Evolutionary conservation across 2,888 invertebrate species (phyloP), one percentile per base, ranked within the genome.

Genomic region (Lithophane socia): DNA sequence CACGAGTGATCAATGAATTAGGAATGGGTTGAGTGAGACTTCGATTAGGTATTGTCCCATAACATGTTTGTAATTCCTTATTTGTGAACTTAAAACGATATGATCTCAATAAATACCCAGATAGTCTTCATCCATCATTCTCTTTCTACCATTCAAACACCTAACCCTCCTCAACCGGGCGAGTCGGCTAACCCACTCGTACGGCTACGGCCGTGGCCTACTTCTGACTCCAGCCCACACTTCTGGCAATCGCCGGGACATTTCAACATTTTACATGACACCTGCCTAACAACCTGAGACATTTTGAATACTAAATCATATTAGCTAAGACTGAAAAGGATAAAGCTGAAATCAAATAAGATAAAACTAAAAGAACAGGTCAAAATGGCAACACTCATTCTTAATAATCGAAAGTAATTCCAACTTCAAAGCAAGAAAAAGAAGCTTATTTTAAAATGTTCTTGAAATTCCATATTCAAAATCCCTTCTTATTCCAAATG

Each of bases 161-260:
- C 54, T 63, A 63, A 56, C 82, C 84, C 78, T 84, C 66, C 61
- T 10, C 13, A 24, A 75, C 76, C 78, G 79, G 71, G 49, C 68
- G 61, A 68, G 65, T 61, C 70, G 60, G 72, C 60, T 77, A 52
- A 47, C 72, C 74, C 79, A 80, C 68, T 78, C 52, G 65, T 24
- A 87, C 89, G 94, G 86, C 95, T 4, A 4, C 95, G 90, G 87
- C 95, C 95, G 90, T 94, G 95, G 93, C 95, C 94, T 89, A 93
- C 91, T 93, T 95, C 85, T 90, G 90, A 83, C 89, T 91, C 87
- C 93, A 84, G 88, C 95, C 95, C 94, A 95, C 96, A 93, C 94
- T 89, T 89, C 93, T 95, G 95, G 94, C 95, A 94, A 75, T 85
- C 79, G 83, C 67, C 85, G 81, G 88, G 80, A 91, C 90, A 90